Evolutionary conservation across 2,113 vertebrate genomes (phyloP).

Genomic region (Phalacrocorax aristotelis): DNA sequence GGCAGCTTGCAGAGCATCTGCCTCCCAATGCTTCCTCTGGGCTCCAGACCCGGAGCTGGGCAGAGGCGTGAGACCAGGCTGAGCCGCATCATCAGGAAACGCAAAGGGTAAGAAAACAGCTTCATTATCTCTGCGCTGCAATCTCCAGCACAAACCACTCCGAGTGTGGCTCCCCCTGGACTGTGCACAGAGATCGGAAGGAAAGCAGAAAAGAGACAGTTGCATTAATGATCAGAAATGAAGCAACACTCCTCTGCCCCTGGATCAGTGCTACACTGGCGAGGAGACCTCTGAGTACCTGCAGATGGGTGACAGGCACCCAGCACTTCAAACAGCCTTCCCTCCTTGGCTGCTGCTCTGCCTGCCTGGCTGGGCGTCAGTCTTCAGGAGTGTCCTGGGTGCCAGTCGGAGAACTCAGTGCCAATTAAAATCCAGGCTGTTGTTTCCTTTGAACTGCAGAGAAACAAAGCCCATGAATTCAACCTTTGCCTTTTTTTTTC

Average conservation of each 20-base stretch:
- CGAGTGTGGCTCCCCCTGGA: background rate
- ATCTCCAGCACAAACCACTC: conserved; percentile 10
- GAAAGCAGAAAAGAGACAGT: background rate
- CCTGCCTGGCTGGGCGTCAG: background rate
- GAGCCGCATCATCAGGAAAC: accelerated
- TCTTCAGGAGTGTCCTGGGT: background rate
- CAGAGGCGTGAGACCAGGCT: background rate
- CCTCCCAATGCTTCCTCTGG: background rate
- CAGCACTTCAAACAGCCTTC: background rate
- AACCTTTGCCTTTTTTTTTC: background rate
- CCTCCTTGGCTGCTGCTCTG: background rate
- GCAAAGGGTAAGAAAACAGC: background rate
- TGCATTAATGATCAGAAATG: conserved; percentile 13
- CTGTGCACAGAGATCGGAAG: background rate
- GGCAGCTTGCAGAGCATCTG: background rate
- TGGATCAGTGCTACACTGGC: background rate
- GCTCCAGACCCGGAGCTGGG: background rate
- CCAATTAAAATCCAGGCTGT: conserved; percentile 41
- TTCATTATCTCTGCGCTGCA: background rate
- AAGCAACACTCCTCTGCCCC: background rate
- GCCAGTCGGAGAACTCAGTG: background rate
- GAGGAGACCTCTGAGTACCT: background rate
- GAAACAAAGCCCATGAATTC: background rate
- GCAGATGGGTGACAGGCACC: conserved; percentile 9
- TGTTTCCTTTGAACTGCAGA: conserved; percentile 13